Evolutionary conservation across 1,140 invertebrate species (phyloP), one percentile per base, ranked within the genome.

Genomic region (Drosophila novamexicana): DNA sequence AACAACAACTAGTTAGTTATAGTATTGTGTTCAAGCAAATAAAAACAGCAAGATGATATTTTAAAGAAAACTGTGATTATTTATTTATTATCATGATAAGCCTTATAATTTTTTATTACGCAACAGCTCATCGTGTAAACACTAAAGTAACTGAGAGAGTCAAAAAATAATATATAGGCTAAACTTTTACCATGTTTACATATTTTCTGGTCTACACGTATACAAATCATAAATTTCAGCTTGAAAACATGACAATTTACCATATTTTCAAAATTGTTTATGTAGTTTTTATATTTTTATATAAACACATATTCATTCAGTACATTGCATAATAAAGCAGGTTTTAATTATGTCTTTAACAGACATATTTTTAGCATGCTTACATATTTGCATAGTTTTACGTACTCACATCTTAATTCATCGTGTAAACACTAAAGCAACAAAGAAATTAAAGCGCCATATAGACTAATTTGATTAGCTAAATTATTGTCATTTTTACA

Each of bases 21-120:
- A 83, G 73, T 72, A 70, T 70, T 89, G 79, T 81, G 70, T 80
- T 88, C 84, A 80, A 74, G 8, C 65, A 70, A 80, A 89, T 81
- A 84, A 89, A 75, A 89, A 64, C 77, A 81, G 64, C 73, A 80
- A 84, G 45, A 88, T 89, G 78, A 82, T 83, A 74, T 63, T 68
- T 56, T 16, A 64, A 49, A 54, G 14, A 6, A 12, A 3, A 14
- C 7, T 59, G 7, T 0, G 8, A 16, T 29, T 8, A 5, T 45
- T 14, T 37, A 61, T 5, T 8, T 40, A 54, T 29, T 40, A 45
- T 5, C 40, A 1, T 32, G 22, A 22, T 29, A 22, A 18, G 18
- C 18, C 18, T 18, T 18, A 18, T 18, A 22, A 22, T 22, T 4
- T 29, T 9, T 44, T 32, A 16, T 2, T 29, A 32, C 12, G 36